A percentile compares a stretch with the other conserved stretches of the same genome.
Evolutionary conservation across 1,140 invertebrate species (phyloP).

Genomic region (Drosophila chauvacae): DNA sequence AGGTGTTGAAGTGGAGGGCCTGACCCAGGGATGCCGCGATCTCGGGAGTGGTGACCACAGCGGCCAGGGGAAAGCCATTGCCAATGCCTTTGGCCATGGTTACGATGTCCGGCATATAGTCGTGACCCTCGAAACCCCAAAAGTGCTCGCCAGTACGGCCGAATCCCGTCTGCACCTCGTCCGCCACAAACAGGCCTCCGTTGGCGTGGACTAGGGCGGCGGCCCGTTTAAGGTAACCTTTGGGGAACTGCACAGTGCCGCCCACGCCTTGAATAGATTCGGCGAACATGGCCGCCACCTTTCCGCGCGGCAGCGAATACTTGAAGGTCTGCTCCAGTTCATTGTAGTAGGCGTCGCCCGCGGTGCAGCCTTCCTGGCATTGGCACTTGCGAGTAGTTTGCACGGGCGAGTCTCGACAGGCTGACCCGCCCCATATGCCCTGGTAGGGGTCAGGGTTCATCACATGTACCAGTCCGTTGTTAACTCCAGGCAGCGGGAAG

Average conservation of each 20-base stretch:
- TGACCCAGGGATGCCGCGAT: constrained; percentile 91
- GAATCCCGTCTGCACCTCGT: constrained; percentile 99
- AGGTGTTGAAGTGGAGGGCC: constrained; percentile 97
- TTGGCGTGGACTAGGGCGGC: constrained; percentile 91
- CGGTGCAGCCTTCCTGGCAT: constrained; percentile 89
- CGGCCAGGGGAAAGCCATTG: constrained; percentile 97
- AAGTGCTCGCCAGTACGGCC: constrained; percentile 96
- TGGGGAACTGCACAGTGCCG: constrained; percentile 96
- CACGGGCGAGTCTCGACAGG: constrained; percentile 94
- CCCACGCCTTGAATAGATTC: constrained; percentile 98
- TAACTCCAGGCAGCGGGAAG: constrained; percentile 89
- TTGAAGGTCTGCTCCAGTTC: constrained; percentile 92
- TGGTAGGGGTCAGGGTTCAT: constrained; percentile 96
- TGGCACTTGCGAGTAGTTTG: constrained; percentile 90
- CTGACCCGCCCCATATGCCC: constrained; percentile 94
- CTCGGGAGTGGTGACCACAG: constrained; percentile 92
- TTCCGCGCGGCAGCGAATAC: constrained; percentile 90
- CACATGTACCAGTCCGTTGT: constrained; percentile 94
- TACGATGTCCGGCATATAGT: constrained; percentile 95
- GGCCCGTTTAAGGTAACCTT: constrained; percentile 93
- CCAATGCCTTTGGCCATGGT: constrained; percentile 94
- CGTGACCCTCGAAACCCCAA: constrained; percentile 97
- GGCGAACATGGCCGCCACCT: constrained; percentile 94
- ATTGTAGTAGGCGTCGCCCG: constrained; percentile 91
- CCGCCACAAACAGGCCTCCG: constrained; percentile 95